Base-by-base conservation (phyloP, 2,888 invertebrate species). In the Nemurella pictetii region DNA sequence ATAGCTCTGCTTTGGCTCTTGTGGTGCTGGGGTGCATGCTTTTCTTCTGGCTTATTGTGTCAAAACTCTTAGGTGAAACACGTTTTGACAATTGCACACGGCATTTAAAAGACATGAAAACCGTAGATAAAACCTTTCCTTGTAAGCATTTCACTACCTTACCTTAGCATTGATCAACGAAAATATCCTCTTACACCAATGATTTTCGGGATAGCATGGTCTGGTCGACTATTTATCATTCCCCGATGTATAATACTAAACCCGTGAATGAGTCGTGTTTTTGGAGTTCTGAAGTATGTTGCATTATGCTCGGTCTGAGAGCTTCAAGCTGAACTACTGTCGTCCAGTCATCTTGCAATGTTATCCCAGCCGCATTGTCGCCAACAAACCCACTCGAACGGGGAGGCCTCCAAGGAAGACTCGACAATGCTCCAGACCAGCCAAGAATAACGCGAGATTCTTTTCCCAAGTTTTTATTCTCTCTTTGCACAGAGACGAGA, bases 161-260 rank as follows among this genome's bases (percentile, higher is more conserved):
- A 28, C 28, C 72, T 82, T 55, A 55, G 55, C 55, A 72, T 82
- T 72, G 28, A 28, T 28, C 27, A 26, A 82, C 28, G 72, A 55
- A 30, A 78, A 29, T 78, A 29, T 55, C 81, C n/a, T 36, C 27
- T 55, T 26, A 72, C 55, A 55, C 55, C 82, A 81, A 36, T 82
- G 82, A 82, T 72, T 55, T 81, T 28, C 7, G 35, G 32, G 1
- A n/a, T 81, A 25, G n/a, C 35, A 81, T 81, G 80, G 36, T 25
- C 25, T 30, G 25, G 80, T 81, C 80, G 80, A 75, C 80, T 81
- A 81, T 81, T 81, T 81, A 32, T 81, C 80, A 82, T 28, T 72
- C 28, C 4, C 27, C 28, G 82, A 12, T 28, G 25, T 78, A 15
- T 78, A n/a, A 78, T 72, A 12, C 28, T 27, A 20, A 25, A 82